Percentiles rank a stretch among this genome's conserved stretches.
Evolutionary conservation across 2,113 vertebrate species (phyloP).

Genomic region (Platycercus adscitus): DNA sequence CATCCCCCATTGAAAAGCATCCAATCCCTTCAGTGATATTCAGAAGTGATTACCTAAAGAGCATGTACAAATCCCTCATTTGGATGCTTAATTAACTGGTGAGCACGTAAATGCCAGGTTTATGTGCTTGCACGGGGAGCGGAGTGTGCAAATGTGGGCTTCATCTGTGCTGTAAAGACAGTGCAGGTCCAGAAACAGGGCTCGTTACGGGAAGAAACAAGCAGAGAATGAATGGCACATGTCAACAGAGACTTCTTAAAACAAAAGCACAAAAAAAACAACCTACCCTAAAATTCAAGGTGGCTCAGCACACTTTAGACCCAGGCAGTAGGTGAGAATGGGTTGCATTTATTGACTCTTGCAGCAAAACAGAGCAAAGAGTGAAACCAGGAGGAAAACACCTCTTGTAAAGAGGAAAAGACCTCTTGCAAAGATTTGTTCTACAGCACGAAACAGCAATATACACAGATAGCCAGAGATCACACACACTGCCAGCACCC

Average conservation of each 20-base stretch:
- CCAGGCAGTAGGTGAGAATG: fast-evolving
- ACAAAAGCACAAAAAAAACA: not conserved
- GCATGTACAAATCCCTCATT: not conserved
- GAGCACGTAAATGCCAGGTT: not conserved
- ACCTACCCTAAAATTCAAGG: not conserved
- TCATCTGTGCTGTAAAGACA: not conserved
- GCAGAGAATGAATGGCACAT: not conserved
- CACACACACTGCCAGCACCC: not conserved
- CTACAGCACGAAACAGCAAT: not conserved
- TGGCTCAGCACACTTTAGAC: not conserved
- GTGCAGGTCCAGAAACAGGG: not conserved
- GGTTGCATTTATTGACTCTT: not conserved
- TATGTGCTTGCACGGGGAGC: not conserved
- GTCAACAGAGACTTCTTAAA: not conserved
- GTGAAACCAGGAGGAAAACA: not conserved
- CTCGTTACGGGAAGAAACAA: not conserved
- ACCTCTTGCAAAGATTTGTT: not conserved
- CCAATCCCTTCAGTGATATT: not conserved
- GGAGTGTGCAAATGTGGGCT: not conserved
- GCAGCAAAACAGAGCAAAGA: not conserved
- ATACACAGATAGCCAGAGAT: not conserved
- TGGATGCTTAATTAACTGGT: not conserved
- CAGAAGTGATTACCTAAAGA: not conserved
- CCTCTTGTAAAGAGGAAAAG: not conserved
- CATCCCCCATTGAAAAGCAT: not conserved